Conservation (phyloP, 2,797 vertebrate species). For the Sylvia borin region DNA sequence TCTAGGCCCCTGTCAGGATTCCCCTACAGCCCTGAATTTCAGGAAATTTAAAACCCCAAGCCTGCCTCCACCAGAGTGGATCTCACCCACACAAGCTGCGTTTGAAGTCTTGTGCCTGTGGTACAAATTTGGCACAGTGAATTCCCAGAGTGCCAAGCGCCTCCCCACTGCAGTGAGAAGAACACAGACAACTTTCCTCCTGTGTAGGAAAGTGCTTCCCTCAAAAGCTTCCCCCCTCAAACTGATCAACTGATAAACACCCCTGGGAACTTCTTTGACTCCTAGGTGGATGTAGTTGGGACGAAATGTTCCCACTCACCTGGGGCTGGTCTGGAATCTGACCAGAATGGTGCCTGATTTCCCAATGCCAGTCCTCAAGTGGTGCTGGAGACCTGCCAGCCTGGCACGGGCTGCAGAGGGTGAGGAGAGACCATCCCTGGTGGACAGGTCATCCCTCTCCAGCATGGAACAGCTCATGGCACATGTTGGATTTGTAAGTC, state of each 20-base stretch:
- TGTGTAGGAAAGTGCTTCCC: accelerated
- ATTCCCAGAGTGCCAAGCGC: not conserved
- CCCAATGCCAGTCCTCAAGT: not conserved
- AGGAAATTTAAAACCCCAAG: not conserved
- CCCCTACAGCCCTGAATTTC: not conserved
- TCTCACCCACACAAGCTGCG: not conserved
- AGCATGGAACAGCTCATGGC: accelerated
- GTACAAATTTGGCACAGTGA: accelerated
- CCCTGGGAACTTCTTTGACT: not conserved
- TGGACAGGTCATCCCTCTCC: not conserved
- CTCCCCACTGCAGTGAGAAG: not conserved
- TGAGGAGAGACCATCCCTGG: too few relatives aligned
- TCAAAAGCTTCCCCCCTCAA: not conserved
- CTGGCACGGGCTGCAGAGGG: not conserved
- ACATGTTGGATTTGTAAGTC: not conserved
- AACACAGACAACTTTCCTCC: not conserved
- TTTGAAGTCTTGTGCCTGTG: not conserved
- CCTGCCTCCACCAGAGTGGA: not conserved
- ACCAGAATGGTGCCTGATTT: not conserved
- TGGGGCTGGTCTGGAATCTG: not conserved
- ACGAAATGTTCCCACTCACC: not conserved
- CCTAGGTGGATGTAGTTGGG: accelerated
- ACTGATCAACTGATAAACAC: not conserved
- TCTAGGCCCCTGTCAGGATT: not conserved
- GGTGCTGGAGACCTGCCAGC: not conserved